These are phyloP conservation scores for Aythya baeri DNA, from an alignment of 2,113 vertebrate species.

Conservation along the genomic window DNA sequence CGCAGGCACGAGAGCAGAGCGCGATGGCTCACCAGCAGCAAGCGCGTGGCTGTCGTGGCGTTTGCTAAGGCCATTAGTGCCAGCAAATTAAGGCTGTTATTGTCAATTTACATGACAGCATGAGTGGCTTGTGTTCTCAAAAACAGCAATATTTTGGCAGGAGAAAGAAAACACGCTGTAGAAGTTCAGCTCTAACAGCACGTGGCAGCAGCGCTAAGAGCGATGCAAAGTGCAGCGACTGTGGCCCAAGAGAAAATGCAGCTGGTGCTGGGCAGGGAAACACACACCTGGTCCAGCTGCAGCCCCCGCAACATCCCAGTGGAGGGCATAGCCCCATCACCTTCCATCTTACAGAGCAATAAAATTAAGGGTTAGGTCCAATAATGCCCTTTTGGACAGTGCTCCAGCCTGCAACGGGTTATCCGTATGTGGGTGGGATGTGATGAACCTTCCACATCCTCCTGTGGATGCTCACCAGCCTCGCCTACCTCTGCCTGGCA, in stretches of 20 bases:
- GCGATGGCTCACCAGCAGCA: not conserved
- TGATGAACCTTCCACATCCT: no score
- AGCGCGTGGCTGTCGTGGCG: not conserved
- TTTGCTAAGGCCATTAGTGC: no score
- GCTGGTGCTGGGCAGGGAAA: not conserved
- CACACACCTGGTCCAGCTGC: not conserved
- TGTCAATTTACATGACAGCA: not conserved
- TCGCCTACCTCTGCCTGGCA: not conserved
- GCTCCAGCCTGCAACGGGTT: accelerated
- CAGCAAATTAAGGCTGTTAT: no score
- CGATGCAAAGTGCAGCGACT: accelerated
- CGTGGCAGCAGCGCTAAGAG: not conserved
- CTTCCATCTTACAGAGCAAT: not conserved
- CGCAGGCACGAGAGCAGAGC: not conserved
- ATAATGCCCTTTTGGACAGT: not conserved
- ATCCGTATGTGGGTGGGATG: not conserved
- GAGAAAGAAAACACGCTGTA: no score
- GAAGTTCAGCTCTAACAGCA: accelerated
- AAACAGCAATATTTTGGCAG: not conserved
- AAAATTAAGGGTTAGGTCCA: accelerated
- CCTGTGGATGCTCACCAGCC: not conserved
- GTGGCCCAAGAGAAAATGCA: no score
- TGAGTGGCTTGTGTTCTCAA: not conserved
- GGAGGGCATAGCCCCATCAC: not conserved
- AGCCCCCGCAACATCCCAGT: accelerated